Percentiles rank a stretch among this genome's conserved stretches.
Conservation (phyloP, 2,797 vertebrate genomes). For the Thaleichthys pacificus region DNA sequence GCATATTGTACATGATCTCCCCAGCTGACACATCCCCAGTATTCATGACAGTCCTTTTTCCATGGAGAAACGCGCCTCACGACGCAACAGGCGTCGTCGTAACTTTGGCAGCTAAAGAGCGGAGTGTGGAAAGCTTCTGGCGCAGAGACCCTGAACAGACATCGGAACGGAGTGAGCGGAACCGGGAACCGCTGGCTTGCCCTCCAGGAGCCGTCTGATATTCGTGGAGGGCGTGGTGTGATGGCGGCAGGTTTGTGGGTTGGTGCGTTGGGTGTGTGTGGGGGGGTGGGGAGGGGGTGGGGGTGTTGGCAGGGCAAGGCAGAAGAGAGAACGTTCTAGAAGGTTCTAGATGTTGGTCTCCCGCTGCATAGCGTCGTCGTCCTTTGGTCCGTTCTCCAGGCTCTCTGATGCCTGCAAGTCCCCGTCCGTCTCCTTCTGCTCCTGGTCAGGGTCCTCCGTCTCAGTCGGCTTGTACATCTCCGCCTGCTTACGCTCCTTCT, state of each 20-base stretch:
- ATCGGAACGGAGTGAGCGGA: conserved; percentile 17
- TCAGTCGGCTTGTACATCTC: conserved; percentile 71
- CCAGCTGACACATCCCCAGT: conserved; percentile 23
- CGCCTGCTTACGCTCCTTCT: conserved; percentile 79
- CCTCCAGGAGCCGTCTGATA: conserved; percentile 43
- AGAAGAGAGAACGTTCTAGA: background rate
- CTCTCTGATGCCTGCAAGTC: conserved; percentile 64
- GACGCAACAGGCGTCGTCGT: conserved; percentile 13
- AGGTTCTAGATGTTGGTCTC: conserved; percentile 90
- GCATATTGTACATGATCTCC: conserved; percentile 35
- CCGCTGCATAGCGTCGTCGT: conserved; percentile 77
- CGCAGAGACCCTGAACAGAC: conserved; percentile 7
- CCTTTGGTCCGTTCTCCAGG: conserved; percentile 54
- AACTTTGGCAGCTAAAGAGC: conserved; percentile 60
- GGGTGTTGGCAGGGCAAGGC: conserved; percentile 23
- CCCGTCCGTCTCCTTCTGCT: conserved; percentile 66
- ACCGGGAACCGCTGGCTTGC: conserved; percentile 28
- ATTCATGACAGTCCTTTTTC: conserved; percentile 27
- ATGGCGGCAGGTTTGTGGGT: background rate
- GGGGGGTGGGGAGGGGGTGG: background rate
- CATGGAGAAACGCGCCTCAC: conserved; percentile 35
- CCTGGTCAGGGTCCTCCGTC: conserved; percentile 63
- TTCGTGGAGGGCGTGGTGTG: conserved; percentile 16
- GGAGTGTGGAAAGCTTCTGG: conserved; percentile 39
- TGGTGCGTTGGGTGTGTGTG: conserved; percentile 12